Evolutionary conservation across 1,140 invertebrate genomes (phyloP), one percentile per base, ranked within the genome.

Genomic region (Drosophila albomicans): DNA sequence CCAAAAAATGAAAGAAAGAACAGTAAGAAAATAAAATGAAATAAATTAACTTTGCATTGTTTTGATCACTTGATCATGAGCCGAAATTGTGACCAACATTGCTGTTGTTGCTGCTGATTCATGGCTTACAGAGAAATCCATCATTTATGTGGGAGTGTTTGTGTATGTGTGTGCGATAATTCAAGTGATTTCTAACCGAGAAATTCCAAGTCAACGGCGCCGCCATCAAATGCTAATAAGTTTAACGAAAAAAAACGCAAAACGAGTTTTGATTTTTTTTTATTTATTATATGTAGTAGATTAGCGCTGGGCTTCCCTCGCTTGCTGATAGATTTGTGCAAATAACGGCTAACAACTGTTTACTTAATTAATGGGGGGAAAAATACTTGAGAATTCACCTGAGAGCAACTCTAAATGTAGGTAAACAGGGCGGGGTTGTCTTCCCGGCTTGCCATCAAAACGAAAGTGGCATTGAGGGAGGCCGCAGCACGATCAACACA

Each of bases 331-430:
- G 63, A 57, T 67, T 38, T 52, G 46, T 67, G 69, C 46, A 52
- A 43, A 66, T 46, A 57, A 48, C 43, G 65, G 75, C 56, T 63
- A 79, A 10, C 65, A 75, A 78, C 30, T 79, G 74, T 84, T 80
- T 80, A 87, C 70, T 70, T 75, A 81, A 88, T 78, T 84, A 84
- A 84, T 88, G 84, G 74, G 72, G 75, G 75, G 85, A 88, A 84
- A 84, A 88, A 67, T 88, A 81, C 74, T 65, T 68, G 54, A 62
- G 65, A 43, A 35, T 62, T 62, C 56, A 48, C 54, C 10, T 38
- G 35, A 10, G 35, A 38, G 8, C 8, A 41, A 49, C 11, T 25
- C 30, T 73, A 69, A 51, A 67, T 81, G 32, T 72, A 25, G 61
- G 72, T 69, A 76, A 84, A 86, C 11, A 64, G 65, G 68, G 78